Conservation (phyloP, 2,113 vertebrate genomes). For the Columba livia region DNA sequence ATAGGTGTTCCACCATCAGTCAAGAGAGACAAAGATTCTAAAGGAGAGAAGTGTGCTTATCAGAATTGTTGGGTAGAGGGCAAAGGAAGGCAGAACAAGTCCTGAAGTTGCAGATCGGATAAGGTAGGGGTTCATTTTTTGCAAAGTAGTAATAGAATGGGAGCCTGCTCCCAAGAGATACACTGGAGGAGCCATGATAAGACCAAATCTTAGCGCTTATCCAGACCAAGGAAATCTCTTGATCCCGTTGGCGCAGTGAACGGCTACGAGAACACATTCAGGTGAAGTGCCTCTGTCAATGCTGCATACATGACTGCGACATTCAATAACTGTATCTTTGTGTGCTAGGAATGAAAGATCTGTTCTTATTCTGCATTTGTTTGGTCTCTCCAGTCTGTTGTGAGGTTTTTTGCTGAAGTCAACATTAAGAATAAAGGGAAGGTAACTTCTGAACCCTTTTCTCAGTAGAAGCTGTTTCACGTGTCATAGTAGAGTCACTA, state of each 20-base stretch:
- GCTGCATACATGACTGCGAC: background rate
- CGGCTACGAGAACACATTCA: background rate
- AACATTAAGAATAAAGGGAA: background rate
- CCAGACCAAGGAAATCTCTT: background rate
- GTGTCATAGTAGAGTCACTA: background rate
- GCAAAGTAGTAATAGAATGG: background rate
- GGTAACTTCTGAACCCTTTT: background rate
- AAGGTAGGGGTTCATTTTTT: background rate
- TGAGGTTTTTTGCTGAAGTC: background rate
- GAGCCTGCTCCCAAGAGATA: background rate
- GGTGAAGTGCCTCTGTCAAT: background rate
- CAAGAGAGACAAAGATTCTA: background rate
- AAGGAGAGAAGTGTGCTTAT: background rate
- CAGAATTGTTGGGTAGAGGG: background rate
- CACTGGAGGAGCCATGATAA: background rate
- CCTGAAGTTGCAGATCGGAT: background rate
- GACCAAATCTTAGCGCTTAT: background rate
- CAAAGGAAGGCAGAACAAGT: background rate
- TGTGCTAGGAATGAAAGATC: background rate
- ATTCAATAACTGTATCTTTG: background rate
- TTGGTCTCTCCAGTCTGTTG: background rate
- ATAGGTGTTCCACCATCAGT: background rate
- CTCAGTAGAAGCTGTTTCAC: background rate
- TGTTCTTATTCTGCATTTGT: background rate
- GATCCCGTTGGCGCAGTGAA: background rate